Conservation (phyloP, 2,797 vertebrate species). For the Halcyon badia region DNA sequence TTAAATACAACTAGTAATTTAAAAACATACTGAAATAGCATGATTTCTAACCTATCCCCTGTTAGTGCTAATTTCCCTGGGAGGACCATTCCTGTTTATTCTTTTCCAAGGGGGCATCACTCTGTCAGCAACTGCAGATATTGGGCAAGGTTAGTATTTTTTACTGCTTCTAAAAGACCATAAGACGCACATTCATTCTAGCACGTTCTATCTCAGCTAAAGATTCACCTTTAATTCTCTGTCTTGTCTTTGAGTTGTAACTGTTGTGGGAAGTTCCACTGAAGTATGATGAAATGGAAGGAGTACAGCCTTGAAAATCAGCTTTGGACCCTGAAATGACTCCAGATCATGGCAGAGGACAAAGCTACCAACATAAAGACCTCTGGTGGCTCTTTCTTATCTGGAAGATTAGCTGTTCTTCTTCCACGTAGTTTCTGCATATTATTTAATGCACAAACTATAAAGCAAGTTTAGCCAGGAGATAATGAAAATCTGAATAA, state of each 20-base stretch:
- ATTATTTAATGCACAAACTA: background rate
- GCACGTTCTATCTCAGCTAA: background rate
- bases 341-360: background rate
- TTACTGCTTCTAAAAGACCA: background rate
- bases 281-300: background rate
- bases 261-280: background rate
- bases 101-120: background rate
- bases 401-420: background rate
- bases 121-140: background rate
- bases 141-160: background rate
- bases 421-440: background rate
- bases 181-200: background rate
- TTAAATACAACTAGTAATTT: background rate
- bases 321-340: background rate
- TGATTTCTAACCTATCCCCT: background rate
- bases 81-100: background rate
- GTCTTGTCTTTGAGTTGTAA: background rate
- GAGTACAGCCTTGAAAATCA: background rate
- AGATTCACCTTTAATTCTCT: background rate
- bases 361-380: background rate
- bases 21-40: background rate
- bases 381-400: background rate
- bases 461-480: background rate
- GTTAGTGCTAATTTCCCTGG: background rate
- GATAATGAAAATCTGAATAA: background rate